Percentiles rank a stretch among this genome's conserved stretches.
phyloP scores from a whole-genome alignment of 2,113 vertebrate species.

The Anser brachyrhynchus region DNA sequence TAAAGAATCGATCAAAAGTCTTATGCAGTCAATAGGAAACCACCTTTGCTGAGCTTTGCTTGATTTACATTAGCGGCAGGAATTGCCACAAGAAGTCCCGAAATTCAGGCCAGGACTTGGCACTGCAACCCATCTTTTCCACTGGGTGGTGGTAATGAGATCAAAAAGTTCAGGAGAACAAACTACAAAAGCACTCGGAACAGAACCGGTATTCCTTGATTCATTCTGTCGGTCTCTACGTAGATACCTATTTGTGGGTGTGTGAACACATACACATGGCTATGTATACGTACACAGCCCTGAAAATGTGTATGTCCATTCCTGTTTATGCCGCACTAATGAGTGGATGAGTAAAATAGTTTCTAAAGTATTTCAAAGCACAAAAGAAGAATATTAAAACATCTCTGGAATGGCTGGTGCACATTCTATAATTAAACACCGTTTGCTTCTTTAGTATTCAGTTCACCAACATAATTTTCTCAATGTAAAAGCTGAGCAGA shows the following conservation, averaged over 20 bases:
- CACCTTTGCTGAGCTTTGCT: not conserved
- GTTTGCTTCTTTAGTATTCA: not conserved
- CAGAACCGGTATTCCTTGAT: not conserved
- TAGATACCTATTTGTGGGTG: fast-evolving
- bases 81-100: not conserved
- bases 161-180: not conserved
- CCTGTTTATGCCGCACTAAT: not conserved
- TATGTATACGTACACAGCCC: fast-evolving
- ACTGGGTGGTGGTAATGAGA: slow-evolving; percentile 52
- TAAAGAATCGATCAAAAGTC: not conserved
- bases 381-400: not conserved
- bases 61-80: not conserved
- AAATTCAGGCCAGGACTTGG: not conserved
- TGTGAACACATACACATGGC: not conserved
- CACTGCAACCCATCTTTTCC: not conserved
- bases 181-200: not conserved
- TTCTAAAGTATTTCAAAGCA: not conserved
- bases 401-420: not conserved
- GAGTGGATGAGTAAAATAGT: not conserved
- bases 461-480: not conserved
- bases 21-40: not conserved
- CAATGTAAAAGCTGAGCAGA: not conserved
- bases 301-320: not conserved
- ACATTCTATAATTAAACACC: not conserved
- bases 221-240: not conserved